Conservation (phyloP, 2,797 vertebrate genomes). For the Muscicapa striata region DNA sequence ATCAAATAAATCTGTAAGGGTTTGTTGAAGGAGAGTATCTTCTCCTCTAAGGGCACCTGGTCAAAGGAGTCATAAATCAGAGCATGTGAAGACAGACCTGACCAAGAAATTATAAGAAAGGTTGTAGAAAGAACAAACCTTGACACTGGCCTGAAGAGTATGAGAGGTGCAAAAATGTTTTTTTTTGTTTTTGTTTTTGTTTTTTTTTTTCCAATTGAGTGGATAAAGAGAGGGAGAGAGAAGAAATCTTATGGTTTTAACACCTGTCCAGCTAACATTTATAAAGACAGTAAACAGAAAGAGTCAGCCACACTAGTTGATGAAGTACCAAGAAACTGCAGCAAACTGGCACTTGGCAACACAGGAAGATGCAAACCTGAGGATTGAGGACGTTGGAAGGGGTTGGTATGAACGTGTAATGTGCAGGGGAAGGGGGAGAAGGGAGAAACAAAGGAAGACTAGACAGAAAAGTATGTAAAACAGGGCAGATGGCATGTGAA, state of each 20-base stretch:
- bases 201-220: neutral
- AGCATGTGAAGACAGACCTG: neutral
- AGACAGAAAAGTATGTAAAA: neutral
- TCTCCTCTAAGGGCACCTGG: neutral
- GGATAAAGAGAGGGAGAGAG: neutral
- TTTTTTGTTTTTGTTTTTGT: too few relatives aligned
- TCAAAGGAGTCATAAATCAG: neutral
- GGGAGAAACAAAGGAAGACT: neutral
- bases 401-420: accelerated
- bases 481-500: neutral
- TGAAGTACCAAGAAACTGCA: neutral
- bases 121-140: neutral
- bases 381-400: accelerated
- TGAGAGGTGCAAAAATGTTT: neutral
- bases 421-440: neutral
- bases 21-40: neutral
- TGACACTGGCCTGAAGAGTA: neutral
- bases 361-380: neutral
- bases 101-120: neutral
- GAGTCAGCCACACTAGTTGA: neutral
- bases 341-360: neutral
- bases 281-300: neutral
- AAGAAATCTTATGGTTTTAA: too few relatives aligned
- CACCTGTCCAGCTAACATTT: neutral
- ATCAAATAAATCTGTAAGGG: neutral